Evolutionary conservation across 2,797 vertebrate genomes (phyloP), one percentile per base, ranked within the genome.

Genomic region (Aeoliscus strigatus): DNA sequence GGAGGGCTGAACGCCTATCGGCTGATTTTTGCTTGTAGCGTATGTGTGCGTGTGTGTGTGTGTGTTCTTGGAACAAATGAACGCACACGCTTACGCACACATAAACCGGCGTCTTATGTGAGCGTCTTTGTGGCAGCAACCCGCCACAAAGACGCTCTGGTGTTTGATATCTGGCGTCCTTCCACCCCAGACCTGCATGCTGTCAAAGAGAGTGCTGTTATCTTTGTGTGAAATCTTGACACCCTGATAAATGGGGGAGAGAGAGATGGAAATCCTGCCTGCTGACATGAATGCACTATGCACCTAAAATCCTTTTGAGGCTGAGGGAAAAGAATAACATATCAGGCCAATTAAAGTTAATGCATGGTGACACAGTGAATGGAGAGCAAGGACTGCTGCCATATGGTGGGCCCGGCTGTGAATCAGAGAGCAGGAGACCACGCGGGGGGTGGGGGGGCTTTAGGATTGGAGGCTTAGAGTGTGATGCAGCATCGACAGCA

Each of bases 301-400:
- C 76, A 80, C 73, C 77, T 82, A 73, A 86, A 86, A 81, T 73
- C 74, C 70, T 79, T 76, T 75, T 76, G 70, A 64, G 70, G 75
- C 60, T 52, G 32, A 75, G 63, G 67, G 62, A 73, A 74, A 81
- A 78, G 80, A 83, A 78, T 78, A 85, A 81, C 78, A 77, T 74
- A 81, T 86, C 83, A 83, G 77, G 71, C 85, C 85, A 87, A 88
- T 88, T 85, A 85, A 81, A 83, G 80, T 78, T 87, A 86, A 88
- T 84, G 83, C 76, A 72, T 70, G 70, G 81, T 82, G 86, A 86
- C 82, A 70, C 56, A 51, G 57, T 73, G 80, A 81, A 86, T 84
- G 63, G 75, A 82, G 83, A 84, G 75, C 83, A 82, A 77, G 75
- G 77, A 83, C 73, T 71, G 74, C 77, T 79, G 79, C 85, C 87